These are phyloP conservation scores for Artemia sinica DNA, from an alignment of 2,888 invertebrate species.

Conservation along the genomic window DNA sequence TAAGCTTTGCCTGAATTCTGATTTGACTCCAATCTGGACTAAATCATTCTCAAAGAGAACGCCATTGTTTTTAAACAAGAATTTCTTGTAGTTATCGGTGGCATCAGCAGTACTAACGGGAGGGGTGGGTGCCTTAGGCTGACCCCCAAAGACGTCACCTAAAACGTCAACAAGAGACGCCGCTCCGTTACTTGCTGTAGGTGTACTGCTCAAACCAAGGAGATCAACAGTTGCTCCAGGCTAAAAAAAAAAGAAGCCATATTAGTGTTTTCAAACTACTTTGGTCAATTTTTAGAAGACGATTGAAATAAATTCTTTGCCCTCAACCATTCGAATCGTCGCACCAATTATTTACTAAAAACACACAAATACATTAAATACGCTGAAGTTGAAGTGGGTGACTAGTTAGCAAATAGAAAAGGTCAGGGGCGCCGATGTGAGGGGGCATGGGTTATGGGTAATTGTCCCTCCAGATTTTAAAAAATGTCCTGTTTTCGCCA, in stretches of 20 bases:
- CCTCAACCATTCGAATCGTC: no score
- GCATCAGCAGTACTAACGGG: constrained; percentile 39
- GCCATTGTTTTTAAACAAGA: constrained; percentile 92
- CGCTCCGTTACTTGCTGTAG: constrained; percentile 47
- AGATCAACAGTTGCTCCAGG: constrained; percentile 30
- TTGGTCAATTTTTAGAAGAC: no score
- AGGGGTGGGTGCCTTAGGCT: constrained; percentile 31
- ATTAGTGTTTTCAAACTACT: background rate
- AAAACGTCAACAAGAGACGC: constrained; percentile 74
- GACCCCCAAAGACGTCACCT: constrained; percentile 57
- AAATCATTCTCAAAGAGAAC: constrained; percentile 95
- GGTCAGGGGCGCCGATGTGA: no score
- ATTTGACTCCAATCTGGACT: constrained; percentile 93
- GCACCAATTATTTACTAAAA: no score
- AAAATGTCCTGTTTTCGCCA: no score
- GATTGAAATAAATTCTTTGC: no score
- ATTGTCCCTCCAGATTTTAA: no score
- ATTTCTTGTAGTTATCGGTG: constrained; percentile 75
- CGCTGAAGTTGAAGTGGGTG: no score
- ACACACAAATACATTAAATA: no score
- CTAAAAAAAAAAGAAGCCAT: background rate
- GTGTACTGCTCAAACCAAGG: constrained; percentile 70
- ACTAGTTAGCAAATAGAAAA: no score
- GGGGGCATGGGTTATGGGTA: no score
- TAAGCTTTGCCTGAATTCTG: constrained; percentile 87